Base-by-base conservation (phyloP, 1,140 invertebrate genomes). In the Camponotus floridanus region DNA sequence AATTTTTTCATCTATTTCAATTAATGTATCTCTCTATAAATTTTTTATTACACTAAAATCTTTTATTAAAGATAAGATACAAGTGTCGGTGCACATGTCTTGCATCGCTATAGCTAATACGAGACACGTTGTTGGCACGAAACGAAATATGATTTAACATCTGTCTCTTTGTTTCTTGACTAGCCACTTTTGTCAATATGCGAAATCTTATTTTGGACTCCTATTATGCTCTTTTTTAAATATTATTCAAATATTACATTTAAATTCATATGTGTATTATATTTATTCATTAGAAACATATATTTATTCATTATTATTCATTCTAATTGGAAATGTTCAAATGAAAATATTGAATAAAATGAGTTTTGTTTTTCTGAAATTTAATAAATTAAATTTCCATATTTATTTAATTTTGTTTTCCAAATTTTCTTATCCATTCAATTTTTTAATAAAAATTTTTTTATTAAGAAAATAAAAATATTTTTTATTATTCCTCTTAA, bases 121-220 rank as follows among this genome's bases (percentile, higher is more conserved):
- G n/a, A 8, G 55, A 39, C 36, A 42, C 45, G 8, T 59, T 78
- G 31, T 78, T 76, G 61, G 39, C 62, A 78, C 33, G 36, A 5
- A 57, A 55, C 62, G 21, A 85, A 57, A 85, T 79, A 68, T 85
- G 51, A 79, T 79, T 85, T 85, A 85, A 78, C 65, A 73, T 65
- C 55, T 36, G 36, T 67, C 26, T 7, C 21, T 9, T 33, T 79
- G 45, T 67, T 57, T 68, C 68, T 45, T 4, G 39, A 18, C 2
- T 26, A n/a, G n/a, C 6, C 39, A 79, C 79, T 68, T 85, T 85
- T 70, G 74, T 68, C 55, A 15, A 18, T 18, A 36, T 11, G 31
- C 7, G n/a, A 65, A 8, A 26, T 45, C n/a, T 26, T 18, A 26
- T 64, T 64, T 64, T 36, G 15, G 9, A 21, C n/a, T 15, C 2